Conservation (phyloP, 23 tunicate species). For the Ciona savignyi region DNA sequence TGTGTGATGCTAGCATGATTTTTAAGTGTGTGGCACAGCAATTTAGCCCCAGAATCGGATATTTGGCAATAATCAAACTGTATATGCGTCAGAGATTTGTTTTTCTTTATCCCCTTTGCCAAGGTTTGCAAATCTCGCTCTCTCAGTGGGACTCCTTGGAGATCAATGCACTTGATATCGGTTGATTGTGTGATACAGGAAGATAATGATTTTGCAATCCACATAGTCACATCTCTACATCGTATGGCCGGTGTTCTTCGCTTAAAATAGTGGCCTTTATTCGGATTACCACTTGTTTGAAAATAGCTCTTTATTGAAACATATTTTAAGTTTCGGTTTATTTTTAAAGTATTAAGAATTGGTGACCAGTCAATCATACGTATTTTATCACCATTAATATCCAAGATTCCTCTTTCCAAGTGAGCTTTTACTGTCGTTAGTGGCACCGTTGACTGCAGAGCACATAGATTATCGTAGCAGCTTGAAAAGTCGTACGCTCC, state of each 20-base stretch:
- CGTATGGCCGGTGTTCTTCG: slow-evolving; percentile 62
- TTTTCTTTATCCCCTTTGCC: slow-evolving; percentile 75
- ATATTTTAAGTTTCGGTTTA: slow-evolving; percentile 53
- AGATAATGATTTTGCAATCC: slow-evolving; percentile 42
- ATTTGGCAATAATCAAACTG: slow-evolving; percentile 77
- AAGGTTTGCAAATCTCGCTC: slow-evolving; percentile 40
- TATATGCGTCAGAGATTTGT: slow-evolving; percentile 48
- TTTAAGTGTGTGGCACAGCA: slow-evolving; percentile 34
- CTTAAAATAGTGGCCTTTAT: slow-evolving; percentile 62
- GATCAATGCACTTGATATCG: slow-evolving; percentile 50
- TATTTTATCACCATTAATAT: slow-evolving; percentile 75
- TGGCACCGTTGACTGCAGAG: slow-evolving; percentile 64
- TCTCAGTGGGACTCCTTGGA: slow-evolving; percentile 84
- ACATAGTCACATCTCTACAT: slow-evolving; percentile 51
- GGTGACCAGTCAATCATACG: slow-evolving; percentile 85
- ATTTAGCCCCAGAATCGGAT: slow-evolving; percentile 40
- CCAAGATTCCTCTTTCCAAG: slow-evolving; percentile 49
- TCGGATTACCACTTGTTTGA: slow-evolving; percentile 26
- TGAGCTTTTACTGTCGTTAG: slow-evolving; percentile 65
- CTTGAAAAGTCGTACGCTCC: slow-evolving; percentile 69
- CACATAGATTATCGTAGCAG: slow-evolving; percentile 57
- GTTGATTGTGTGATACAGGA: slow-evolving; percentile 33
- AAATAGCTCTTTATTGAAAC: slow-evolving; percentile 62
- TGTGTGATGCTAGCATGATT: slow-evolving; percentile 67
- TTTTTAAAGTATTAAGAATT: slow-evolving; percentile 61